Base-by-base conservation (phyloP, 1,140 invertebrate genomes). In the Calliphora vicina region DNA sequence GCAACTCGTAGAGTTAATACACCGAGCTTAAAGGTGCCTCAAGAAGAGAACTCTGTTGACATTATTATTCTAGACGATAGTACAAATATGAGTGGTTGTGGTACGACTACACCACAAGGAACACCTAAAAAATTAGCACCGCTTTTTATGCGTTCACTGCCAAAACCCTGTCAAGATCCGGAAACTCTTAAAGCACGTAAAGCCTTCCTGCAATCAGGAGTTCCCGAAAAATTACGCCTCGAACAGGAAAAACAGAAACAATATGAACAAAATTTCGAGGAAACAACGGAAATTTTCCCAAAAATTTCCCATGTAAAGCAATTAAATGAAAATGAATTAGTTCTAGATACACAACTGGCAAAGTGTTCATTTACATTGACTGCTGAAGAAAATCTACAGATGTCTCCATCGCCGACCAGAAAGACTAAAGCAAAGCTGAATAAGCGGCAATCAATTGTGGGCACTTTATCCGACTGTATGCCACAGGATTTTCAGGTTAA, bases 121-220 rank as follows among this genome's bases (percentile, higher is more conserved):
- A 88, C 87, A 50, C 85, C 87, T 45, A 85, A 89, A 25, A 93
- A 92, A 87, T 86, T 94, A 61, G 93, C 93, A 10, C 93, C 93
- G n/a, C 90, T 94, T n/a, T 94, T 94, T 88, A 83, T 91, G 4
- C 91, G 90, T 74, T 86, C 87, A 50, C 5, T 90, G 20, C 86
- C 91, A 13, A 94, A 93, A 90, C 91, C 91, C 43, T 91, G 91
- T 85, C 85, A 91, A 4, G 92, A 92, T 91, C 90, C 90, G 25
- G 89, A 85, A 67, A 87, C 89, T 23, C 81, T 92, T 57, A 91
- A 92, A 85, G 93, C 93, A n/a, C 93, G 92, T 85, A 91, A 92
- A 84, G 92, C 92, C 50, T 94, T 94, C 88, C 87, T 94, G 4
- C 88, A 92, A 20, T 94, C 93, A 84, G 93, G 92, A 9, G 91